phyloP scores from a whole-genome alignment of 2,888 invertebrate genomes.

The Mylabris sibirica region DNA sequence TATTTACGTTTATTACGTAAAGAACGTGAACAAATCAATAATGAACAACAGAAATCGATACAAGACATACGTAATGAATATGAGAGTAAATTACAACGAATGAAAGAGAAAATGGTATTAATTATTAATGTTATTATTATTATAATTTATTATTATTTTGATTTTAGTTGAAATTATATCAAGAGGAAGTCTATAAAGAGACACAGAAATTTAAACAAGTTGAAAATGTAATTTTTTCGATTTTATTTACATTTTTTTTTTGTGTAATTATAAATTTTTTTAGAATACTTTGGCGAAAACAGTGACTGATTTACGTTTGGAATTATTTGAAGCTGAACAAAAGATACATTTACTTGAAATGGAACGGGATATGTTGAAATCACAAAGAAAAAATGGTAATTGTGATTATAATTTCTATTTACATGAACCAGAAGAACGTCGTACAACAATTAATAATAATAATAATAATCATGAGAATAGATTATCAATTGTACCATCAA shows the following conservation, averaged over 20 bases:
- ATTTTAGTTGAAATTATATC: conserved; percentile 68
- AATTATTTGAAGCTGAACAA: conserved; percentile 47
- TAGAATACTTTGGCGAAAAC: conserved; percentile 41
- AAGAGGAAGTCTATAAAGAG: conserved; percentile 70
- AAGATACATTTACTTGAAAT: conserved; percentile 44
- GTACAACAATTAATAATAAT: not conserved
- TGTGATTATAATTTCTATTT: conserved; percentile 25
- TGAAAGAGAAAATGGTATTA: conserved; percentile 85
- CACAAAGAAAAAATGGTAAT: conserved; percentile 17
- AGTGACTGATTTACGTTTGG: conserved; percentile 42
- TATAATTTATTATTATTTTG: not conserved
- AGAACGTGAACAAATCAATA: conserved; percentile 50
- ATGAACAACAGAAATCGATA: conserved; percentile 59
- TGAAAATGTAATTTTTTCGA: conserved; percentile 65
- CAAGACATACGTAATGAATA: conserved; percentile 71
- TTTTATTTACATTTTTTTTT: too few species aligned
- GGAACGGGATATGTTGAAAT: conserved; percentile 41
- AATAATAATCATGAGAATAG: not conserved
- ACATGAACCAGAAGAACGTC: not conserved
- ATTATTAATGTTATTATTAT: not conserved
- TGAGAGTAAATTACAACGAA: conserved; percentile 77
- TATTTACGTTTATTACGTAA: conserved; percentile 53
- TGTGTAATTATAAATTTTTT: too few species aligned
- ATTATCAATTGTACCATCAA: conserved; percentile 14
- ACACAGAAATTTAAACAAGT: conserved; percentile 65